Evolutionary conservation across 2,797 vertebrate genomes (phyloP), one percentile per base, ranked within the genome.

Genomic region (Streptopelia turtur): DNA sequence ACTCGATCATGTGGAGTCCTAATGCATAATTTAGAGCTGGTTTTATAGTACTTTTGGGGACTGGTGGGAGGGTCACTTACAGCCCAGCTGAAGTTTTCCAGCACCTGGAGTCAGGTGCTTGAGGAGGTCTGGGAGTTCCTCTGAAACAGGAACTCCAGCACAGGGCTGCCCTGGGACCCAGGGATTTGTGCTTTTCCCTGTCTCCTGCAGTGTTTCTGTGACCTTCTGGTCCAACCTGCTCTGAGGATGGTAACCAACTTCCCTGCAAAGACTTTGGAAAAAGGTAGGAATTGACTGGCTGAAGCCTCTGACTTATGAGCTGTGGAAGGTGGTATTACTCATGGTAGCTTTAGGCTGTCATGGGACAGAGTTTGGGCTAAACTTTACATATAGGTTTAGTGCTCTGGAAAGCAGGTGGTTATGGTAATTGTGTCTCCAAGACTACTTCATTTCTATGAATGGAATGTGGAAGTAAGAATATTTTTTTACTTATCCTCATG

Each of bases 261-360:
- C 41, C 23, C 25, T 45, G 13, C 3, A 1, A 50, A 83, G 89
- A 13, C 30, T 39, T 23, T 37, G 57, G 31, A 17, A 77, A n/a
- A 61, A 80, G 59, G 49, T 64, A 37, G 23, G 49, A 64, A 83
- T 76, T 78, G 55, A 10, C 47, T 72, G 70, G 30, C n/a, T 91
- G 74, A 82, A 86, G 43, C 78, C 69, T 57, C 65, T 83, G 71
- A 10, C 37, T 85, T 71, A 57, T 68, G 57, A 75, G 76, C 91
- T 86, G 57, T 74, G 52, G 61, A 81, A 91, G 49, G 18, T 35
- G 11, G 18, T 41, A 35, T 91, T 95, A 76, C 74, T 95, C 88
- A 82, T 49, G 39, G 43, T 76, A 86, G 82, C 95, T 94, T 88
- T 72, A 88, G 94, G 89, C 89, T 91, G 87, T 74, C 60, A 74